Conservation (phyloP, 2,113 vertebrate species). For the Eretmochelys imbricata region DNA sequence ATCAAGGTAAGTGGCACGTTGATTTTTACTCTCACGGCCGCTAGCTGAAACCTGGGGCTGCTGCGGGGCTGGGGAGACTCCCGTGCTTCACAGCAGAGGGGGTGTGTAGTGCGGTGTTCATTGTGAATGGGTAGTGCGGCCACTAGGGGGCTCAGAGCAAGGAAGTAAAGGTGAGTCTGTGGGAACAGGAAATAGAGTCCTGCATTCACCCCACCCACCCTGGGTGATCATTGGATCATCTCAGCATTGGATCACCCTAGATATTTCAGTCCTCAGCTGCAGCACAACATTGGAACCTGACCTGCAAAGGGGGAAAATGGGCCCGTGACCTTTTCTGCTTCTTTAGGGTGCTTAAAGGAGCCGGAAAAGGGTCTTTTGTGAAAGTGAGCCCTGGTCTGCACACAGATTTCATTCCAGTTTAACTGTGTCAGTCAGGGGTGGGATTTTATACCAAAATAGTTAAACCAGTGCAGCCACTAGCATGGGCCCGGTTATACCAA, state of each 20-base stretch:
- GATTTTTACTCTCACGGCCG: background rate
- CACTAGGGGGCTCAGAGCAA: background rate
- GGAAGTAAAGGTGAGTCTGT: background rate
- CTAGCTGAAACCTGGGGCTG: background rate
- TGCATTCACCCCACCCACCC: background rate
- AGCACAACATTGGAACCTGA: background rate
- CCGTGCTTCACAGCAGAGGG: background rate
- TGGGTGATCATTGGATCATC: too few species aligned
- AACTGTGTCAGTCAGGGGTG: background rate
- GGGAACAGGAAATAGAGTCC: background rate
- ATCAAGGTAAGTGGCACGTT: constrained; percentile 63
- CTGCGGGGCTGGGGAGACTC: background rate
- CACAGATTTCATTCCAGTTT: background rate
- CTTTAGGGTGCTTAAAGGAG: background rate
- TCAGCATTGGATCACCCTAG: too few species aligned
- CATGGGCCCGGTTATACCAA: background rate
- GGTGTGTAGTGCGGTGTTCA: background rate
- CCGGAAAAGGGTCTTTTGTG: background rate
- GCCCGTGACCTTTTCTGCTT: background rate
- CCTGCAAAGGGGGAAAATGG: background rate
- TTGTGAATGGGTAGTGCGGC: background rate
- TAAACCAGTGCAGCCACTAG: background rate
- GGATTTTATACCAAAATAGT: background rate
- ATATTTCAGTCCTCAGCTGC: background rate
- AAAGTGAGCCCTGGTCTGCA: background rate